Percentiles rank a stretch among this genome's conserved stretches.
Evolutionary conservation across 1,140 invertebrate species (phyloP).

Genomic region (Listronotus bonariensis): DNA sequence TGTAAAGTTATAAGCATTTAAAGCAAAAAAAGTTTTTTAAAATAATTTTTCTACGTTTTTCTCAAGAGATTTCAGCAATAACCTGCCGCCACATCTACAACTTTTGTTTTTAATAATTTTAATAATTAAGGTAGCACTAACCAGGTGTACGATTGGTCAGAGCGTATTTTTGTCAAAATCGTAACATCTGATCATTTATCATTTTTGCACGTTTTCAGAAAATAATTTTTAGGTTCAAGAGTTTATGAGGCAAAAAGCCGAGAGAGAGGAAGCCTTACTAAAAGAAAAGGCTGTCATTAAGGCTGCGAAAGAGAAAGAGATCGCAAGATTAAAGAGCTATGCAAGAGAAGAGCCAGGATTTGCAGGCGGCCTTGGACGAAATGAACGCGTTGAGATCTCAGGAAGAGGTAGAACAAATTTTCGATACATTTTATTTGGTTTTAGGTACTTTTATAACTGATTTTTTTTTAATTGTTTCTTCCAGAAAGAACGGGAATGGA

Average conservation of each 20-base stretch:
- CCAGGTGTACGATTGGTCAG: too few relatives aligned
- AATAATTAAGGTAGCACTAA: too few relatives aligned
- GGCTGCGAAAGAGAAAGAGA: slow-evolving; percentile 59
- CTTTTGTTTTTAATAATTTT: too few relatives aligned
- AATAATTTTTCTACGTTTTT: too few relatives aligned
- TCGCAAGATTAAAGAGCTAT: slow-evolving; percentile 56
- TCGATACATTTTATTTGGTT: neutral
- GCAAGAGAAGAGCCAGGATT: slow-evolving; percentile 56
- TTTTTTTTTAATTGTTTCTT: neutral
- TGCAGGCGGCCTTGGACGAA: slow-evolving; percentile 54
- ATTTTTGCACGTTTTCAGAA: too few relatives aligned
- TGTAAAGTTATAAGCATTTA: too few relatives aligned
- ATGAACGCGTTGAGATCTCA: slow-evolving; percentile 53
- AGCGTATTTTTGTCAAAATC: too few relatives aligned
- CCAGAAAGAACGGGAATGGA: slow-evolving; percentile 55
- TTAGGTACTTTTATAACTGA: too few relatives aligned
- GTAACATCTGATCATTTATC: too few relatives aligned
- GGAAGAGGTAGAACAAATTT: slow-evolving; percentile 52
- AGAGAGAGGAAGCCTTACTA: slow-evolving; percentile 61
- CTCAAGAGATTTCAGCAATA: too few relatives aligned
- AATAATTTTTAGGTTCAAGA: slow-evolving; percentile 58
- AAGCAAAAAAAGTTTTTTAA: too few relatives aligned
- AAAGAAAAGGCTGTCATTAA: slow-evolving; percentile 59
- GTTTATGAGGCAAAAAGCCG: slow-evolving; percentile 64
- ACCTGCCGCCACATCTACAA: too few relatives aligned